Conservation (phyloP, 2,113 vertebrate species). For the Sinocyclocheilus rhinocerous region DNA sequence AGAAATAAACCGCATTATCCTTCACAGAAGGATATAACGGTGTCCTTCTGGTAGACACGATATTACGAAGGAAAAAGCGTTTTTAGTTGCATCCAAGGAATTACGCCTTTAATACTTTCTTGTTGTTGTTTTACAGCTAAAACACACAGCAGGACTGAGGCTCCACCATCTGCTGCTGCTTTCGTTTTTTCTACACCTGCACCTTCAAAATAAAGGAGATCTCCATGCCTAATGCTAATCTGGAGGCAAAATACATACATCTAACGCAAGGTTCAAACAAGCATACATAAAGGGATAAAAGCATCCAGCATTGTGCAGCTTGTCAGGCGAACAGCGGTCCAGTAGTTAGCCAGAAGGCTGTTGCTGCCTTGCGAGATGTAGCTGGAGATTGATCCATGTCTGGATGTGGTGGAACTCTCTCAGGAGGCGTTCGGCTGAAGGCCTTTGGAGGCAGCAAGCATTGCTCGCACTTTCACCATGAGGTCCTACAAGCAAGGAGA, state of each 20-base stretch:
- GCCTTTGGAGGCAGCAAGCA: slow-evolving; percentile 96
- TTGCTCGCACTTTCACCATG: slow-evolving; percentile 98
- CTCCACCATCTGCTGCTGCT: slow-evolving; percentile 29
- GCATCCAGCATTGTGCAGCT: slow-evolving; percentile 34
- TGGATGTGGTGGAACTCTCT: slow-evolving; percentile 55
- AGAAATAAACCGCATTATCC: slow-evolving; percentile 65
- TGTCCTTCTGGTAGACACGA: slow-evolving; percentile 56
- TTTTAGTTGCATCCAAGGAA: slow-evolving; percentile 55
- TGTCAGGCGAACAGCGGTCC: slow-evolving; percentile 50
- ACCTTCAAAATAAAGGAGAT: slow-evolving; percentile 10
- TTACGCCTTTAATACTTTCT: slow-evolving; percentile 46
- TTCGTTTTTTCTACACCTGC: slow-evolving; percentile 13
- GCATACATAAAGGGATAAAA: slow-evolving; percentile 42
- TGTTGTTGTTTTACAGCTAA: slow-evolving; percentile 8
- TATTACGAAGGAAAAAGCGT: slow-evolving; percentile 59
- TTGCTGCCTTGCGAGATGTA: slow-evolving; percentile 51
- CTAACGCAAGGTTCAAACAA: slow-evolving; percentile 37
- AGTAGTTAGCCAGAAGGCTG: slow-evolving; percentile 47
- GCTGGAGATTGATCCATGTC: slow-evolving; percentile 21
- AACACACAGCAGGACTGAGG: slow-evolving; percentile 18
- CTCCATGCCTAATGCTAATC: slow-evolving; percentile 2
- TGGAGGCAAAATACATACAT: slow-evolving; percentile 34
- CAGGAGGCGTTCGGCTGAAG: slow-evolving; percentile 88
- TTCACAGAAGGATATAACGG: slow-evolving; percentile 77
- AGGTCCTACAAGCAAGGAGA: slow-evolving; percentile 81